Base-by-base conservation (phyloP, 2,113 vertebrate species). In the Onychorhynchus coronatus region DNA sequence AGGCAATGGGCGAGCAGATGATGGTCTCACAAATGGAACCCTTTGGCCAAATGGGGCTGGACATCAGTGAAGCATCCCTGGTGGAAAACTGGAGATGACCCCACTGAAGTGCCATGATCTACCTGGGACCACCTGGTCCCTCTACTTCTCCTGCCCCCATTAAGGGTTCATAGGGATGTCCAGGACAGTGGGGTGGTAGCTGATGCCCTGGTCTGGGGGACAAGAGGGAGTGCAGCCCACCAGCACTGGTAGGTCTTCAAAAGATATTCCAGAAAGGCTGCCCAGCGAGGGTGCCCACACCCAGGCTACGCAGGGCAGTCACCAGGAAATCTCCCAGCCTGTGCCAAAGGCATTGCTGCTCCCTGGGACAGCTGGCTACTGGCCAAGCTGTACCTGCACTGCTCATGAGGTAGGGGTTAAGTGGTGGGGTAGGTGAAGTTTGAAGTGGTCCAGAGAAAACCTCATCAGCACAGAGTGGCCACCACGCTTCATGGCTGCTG, bases 401-500 rank as follows among this genome's bases (percentile, higher is more conserved):
- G 42, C 39, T 4, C 0, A 41, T 8, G 11, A 73, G 49, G 24
- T 31, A 52, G 14, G 31, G 20, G 20, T n/a, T 81, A 53, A 47
- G 31, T 3, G 3, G n/a, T 1, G 1, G 19, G 30, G 20, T 15
- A 47, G 49, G 39, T 0, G 5, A 78, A 22, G 44, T n/a, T 47
- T 82, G 49, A 78, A 53, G 33, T 41, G 14, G 31, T 68, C 47
- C 65, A 78, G 66, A 82, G 61, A 74, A 83, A 70, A 0, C 17
- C 31, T 68, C 44, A 30, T 8, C 0, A 0, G 35, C 6, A 8
- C 53, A 78, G 59, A 53, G 16, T 1, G 0, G 25, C 33, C 1
- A 3, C 27, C 4, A 2, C 0, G 0, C 14, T 63, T n/a, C 30
- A 41, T 52, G 66, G 20, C 42, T 86, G 42, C 20, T 1, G 3